Percentiles rank a stretch among this genome's conserved stretches.
Conservation (phyloP, 2,113 vertebrate genomes). For the Corythaixoides concolor region DNA sequence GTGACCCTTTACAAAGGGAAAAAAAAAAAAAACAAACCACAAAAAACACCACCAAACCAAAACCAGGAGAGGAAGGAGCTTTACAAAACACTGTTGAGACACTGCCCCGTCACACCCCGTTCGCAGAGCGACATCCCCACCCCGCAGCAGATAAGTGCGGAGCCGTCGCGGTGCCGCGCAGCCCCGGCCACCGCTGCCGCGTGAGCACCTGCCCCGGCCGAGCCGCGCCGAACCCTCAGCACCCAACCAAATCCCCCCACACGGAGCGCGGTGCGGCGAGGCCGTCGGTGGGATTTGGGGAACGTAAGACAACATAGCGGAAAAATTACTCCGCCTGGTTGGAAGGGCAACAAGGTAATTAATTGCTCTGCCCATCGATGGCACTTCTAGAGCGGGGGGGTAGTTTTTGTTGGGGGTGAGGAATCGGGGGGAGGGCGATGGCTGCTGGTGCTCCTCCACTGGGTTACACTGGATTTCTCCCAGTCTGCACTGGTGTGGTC, state of each 20-base stretch:
- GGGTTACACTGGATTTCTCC: not conserved
- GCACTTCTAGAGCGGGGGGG: not conserved
- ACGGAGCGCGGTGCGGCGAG: not conserved
- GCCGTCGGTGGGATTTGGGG: not conserved
- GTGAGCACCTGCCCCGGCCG: not conserved
- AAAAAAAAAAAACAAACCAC: no score
- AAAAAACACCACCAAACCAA: not conserved
- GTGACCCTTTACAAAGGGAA: not conserved
- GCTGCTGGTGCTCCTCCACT: not conserved
- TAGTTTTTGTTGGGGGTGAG: rapidly evolving
- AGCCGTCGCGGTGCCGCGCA: not conserved
- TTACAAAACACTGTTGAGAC: constrained; percentile 32
- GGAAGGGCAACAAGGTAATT: rapidly evolving
- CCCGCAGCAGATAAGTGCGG: constrained; percentile 18
- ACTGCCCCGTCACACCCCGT: constrained; percentile 15
- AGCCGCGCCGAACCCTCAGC: rapidly evolving
- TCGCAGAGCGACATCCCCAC: constrained; percentile 7
- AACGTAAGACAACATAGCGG: rapidly evolving
- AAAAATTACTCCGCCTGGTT: rapidly evolving
- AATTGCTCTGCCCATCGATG: not conserved
- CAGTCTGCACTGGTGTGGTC: not conserved
- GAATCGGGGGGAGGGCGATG: rapidly evolving
- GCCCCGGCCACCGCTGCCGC: not conserved
- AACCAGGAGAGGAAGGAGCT: not conserved
- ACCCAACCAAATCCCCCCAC: rapidly evolving